phyloP scores from a whole-genome alignment of 2,888 invertebrate genomes.

The Drosophila nr. medialis region DNA sequence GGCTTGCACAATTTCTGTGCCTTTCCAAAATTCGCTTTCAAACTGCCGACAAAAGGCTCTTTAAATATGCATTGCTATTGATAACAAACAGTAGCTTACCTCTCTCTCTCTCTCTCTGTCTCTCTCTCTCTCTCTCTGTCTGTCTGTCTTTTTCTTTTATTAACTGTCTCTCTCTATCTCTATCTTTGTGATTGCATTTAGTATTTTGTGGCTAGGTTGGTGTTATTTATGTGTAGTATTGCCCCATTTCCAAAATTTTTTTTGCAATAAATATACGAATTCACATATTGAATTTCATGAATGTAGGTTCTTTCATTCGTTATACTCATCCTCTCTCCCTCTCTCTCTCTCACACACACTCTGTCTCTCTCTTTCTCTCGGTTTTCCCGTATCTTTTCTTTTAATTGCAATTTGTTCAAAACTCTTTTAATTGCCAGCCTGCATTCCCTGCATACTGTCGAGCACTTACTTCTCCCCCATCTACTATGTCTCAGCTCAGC shows the following conservation, averaged over 20 bases:
- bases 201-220: conserved; percentile 5
- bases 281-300: conserved; percentile 42
- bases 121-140: neutral
- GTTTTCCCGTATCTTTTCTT: neutral
- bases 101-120: too few species aligned
- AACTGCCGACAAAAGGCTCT: conserved; percentile 32
- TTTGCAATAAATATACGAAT: conserved; percentile 58
- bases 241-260: conserved; percentile 31
- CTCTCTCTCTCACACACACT: neutral
- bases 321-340: neutral
- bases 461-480: neutral
- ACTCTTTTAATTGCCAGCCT: conserved; percentile 43
- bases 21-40: conserved; percentile 7
- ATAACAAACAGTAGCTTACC: conserved; percentile 7
- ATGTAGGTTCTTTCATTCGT: conserved; percentile 5
- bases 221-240: conserved; percentile 26
- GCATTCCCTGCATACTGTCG: conserved; percentile 17
- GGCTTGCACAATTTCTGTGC: neutral
- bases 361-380: neutral
- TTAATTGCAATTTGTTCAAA: conserved; percentile 19
- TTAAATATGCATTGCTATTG: conserved; percentile 47
- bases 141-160: neutral
- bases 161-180: neutral
- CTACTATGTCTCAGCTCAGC: conserved; percentile 3
- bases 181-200: conserved; percentile 11